phyloP scores from a whole-genome alignment of 23 tunicate species.

The Halocynthia aurantium region DNA sequence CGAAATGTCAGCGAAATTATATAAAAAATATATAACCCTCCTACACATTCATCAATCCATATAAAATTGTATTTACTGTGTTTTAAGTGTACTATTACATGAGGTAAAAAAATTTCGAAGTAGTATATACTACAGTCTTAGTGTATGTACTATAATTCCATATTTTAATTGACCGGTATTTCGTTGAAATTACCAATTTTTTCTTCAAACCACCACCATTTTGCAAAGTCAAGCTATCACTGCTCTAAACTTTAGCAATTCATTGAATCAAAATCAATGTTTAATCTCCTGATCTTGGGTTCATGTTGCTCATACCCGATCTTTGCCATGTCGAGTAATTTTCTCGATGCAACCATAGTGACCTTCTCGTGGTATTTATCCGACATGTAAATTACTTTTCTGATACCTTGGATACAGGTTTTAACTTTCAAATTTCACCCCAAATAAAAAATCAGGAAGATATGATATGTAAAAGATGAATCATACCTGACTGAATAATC shows the following conservation, averaged over 20 bases:
- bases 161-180: too few species aligned
- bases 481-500: constrained; percentile 87
- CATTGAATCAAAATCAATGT: constrained; percentile 63
- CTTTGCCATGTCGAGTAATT: constrained; percentile 55
- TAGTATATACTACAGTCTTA: too few species aligned
- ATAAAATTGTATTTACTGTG: too few species aligned
- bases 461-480: not conserved
- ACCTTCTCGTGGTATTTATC: constrained; percentile 75
- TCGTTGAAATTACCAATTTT: too few species aligned
- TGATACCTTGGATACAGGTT: constrained; percentile 39
- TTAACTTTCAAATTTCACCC: not conserved
- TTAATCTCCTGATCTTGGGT: constrained; percentile 59
- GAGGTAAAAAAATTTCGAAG: too few species aligned
- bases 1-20: too few species aligned
- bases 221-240: too few species aligned
- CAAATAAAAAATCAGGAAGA: not conserved
- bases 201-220: too few species aligned
- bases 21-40: too few species aligned
- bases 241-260: constrained; percentile 16
- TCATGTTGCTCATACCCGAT: constrained; percentile 39
- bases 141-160: too few species aligned
- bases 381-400: constrained; percentile 72
- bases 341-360: constrained; percentile 53
- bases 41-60: too few species aligned
- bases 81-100: too few species aligned